phyloP scores from a whole-genome alignment of 2,888 invertebrate genomes.

The Eristalis arbustorum region DNA sequence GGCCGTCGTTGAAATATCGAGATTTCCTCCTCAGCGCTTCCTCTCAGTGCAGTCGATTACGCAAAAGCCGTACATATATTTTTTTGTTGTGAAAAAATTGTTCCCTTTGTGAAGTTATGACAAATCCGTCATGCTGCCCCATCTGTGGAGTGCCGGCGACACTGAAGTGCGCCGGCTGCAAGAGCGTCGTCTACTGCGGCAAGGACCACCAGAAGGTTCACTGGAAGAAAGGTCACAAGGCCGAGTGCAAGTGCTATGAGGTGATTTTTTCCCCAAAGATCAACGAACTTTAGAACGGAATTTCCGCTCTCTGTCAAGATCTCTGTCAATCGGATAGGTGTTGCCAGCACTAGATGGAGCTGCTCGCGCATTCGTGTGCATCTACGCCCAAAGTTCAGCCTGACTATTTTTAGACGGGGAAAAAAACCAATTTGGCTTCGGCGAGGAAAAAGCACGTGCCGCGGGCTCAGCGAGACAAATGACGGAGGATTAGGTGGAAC shows the following conservation, averaged over 20 bases:
- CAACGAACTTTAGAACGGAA: not conserved
- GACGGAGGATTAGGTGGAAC: not conserved
- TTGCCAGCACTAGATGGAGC: constrained; percentile 17
- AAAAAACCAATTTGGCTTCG: constrained; percentile 31
- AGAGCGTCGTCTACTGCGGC: constrained; percentile 86
- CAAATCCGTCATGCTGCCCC: constrained; percentile 81
- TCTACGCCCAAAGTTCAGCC: not conserved
- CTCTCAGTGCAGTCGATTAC: constrained; percentile 33
- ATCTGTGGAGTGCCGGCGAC: constrained; percentile 84
- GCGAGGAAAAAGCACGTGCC: constrained; percentile 45
- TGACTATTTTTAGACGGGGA: constrained; percentile 32
- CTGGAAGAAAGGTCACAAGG: constrained; percentile 86
- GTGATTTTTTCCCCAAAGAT: constrained; percentile 71
- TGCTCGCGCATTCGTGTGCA: not conserved
- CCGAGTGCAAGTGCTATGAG: constrained; percentile 82
- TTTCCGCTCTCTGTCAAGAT: constrained; percentile 21
- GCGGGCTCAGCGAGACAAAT: not conserved
- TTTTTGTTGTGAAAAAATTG: constrained; percentile 4
- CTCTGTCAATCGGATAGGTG: not conserved
- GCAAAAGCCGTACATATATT: constrained; percentile 59
- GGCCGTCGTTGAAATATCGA: constrained; percentile 17
- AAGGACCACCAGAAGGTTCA: constrained; percentile 87
- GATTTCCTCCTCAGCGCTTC: not conserved
- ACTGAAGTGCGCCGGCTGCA: constrained; percentile 86
- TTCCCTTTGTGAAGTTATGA: constrained; percentile 29